These are phyloP conservation scores for Tinea semifulvella DNA, from an alignment of 2,888 invertebrate genomes.

Conservation along the genomic window DNA sequence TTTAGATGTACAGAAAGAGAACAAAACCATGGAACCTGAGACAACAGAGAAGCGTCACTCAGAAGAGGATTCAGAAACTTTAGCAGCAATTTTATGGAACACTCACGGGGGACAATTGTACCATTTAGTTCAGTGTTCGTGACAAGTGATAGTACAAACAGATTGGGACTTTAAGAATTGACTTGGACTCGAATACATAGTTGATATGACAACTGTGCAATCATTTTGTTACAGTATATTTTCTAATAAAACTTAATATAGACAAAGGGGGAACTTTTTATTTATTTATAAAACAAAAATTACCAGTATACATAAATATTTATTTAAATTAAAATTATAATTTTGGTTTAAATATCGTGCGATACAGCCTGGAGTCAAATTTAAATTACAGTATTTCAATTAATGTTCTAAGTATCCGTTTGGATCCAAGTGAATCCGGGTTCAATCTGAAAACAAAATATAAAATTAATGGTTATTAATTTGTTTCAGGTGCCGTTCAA, in stretches of 20 bases:
- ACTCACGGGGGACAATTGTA: slow-evolving; percentile 71
- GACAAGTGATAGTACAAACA: slow-evolving; percentile 32
- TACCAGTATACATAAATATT: slow-evolving; percentile 27
- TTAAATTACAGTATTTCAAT: not conserved
- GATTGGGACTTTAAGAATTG: slow-evolving; percentile 33
- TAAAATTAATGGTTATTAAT: slow-evolving; percentile 47
- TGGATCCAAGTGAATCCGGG: slow-evolving; percentile 5
- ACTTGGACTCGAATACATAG: slow-evolving; percentile 12
- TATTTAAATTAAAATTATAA: slow-evolving; percentile 29
- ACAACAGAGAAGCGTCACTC: slow-evolving; percentile 51
- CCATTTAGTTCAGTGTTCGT: slow-evolving; percentile 58
- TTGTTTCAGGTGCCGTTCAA: slow-evolving; percentile 55
- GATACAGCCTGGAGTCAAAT: slow-evolving; percentile 8
- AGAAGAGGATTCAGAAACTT: slow-evolving; percentile 52
- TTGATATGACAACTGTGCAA: not conserved
- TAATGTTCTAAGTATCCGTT: slow-evolving; percentile 8
- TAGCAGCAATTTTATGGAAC: slow-evolving; percentile 69
- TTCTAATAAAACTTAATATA: slow-evolving; percentile 44
- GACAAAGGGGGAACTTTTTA: slow-evolving; percentile 45
- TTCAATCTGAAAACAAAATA: slow-evolving; percentile 47
- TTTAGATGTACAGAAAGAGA: slow-evolving; percentile 61
- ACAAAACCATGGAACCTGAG: slow-evolving; percentile 52
- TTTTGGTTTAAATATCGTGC: slow-evolving; percentile 10
- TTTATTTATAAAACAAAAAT: slow-evolving; percentile 30
- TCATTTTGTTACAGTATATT: slow-evolving; percentile 26